Evolutionary conservation across 2,888 invertebrate genomes (phyloP).

Genomic region (Diarsia dahlii): DNA sequence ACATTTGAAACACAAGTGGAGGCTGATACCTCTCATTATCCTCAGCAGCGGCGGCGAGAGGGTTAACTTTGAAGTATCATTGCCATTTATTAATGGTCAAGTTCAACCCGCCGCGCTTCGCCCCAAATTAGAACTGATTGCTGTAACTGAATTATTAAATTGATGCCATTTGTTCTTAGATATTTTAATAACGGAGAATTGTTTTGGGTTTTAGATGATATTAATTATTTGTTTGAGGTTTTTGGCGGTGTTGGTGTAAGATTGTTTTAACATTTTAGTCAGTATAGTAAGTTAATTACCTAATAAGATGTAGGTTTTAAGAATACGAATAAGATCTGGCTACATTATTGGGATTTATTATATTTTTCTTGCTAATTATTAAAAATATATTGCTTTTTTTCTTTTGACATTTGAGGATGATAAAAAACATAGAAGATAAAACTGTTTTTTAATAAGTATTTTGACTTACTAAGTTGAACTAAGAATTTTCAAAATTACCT

Average conservation of each 20-base stretch:
- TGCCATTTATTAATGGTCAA: slow-evolving; percentile 90
- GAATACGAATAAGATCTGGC: background rate
- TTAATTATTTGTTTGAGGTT: slow-evolving; percentile 15
- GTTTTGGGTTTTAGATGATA: slow-evolving; percentile 47
- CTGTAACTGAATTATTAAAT: slow-evolving; percentile 88
- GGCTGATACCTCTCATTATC: slow-evolving; percentile 84
- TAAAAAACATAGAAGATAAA: background rate
- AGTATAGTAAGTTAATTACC: background rate
- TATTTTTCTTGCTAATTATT: background rate
- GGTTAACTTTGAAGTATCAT: slow-evolving; percentile 90
- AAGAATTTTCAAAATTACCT: background rate
- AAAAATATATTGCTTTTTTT: background rate
- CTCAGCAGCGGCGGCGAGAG: slow-evolving; percentile 73
- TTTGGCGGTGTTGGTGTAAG: background rate
- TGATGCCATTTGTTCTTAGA: slow-evolving; percentile 82
- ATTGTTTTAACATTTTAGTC: background rate
- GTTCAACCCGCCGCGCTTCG: slow-evolving; percentile 76
- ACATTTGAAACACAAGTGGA: slow-evolving; percentile 70
- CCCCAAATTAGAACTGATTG: slow-evolving; percentile 85
- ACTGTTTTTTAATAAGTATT: background rate
- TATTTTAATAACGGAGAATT: slow-evolving; percentile 66
- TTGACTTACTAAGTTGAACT: background rate
- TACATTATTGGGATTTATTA: background rate
- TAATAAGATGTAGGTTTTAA: background rate
- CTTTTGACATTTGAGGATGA: background rate